Evolutionary conservation across 2,888 invertebrate species (phyloP), one percentile per base, ranked within the genome.

Genomic region (Chironomus tentans): DNA sequence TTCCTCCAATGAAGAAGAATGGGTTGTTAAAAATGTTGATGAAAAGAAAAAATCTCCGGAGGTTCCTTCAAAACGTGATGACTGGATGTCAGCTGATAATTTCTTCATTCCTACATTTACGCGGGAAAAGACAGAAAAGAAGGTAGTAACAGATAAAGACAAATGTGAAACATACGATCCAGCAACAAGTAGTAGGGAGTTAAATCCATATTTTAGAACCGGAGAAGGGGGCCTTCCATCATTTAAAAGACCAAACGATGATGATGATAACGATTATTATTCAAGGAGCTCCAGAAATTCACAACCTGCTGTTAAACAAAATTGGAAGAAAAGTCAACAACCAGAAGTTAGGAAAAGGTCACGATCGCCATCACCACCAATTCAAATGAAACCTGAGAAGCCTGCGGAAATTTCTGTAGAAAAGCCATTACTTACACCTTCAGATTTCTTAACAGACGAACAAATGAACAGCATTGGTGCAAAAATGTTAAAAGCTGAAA

Each of bases 191-290:
- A 84, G 83, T 1, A 86, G 90, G 80, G 97, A 97, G 84, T 84
- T 97, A 75, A 97, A 97, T 86, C 96, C 95, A 0, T 93, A 94
- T 81, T 97, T 96, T 95, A 95, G 92, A 85, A 87, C 91, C 83
- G 95, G 94, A 68, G 97, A 97, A 0, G 88, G 88, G 74, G 97
- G 97, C 2, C 81, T 97, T 77, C 97, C 97, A 0, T 82, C 79
- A 6, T 80, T 80, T 77, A 83, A 81, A 77, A 84, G 84, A 7
- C 78, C 80, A 21, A 83, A 85, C 50, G 86, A 87, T 77, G 81
- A 80, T 71, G 86, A 87, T 77, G 81, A 80, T 70, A 80, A 79
- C 21, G 76, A 76, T 7, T 71, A 77, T 18, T 62, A 22, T 24
- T 68, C 38, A 75, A 78, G 78, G 77, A 70, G 61, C 38, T 47